A percentile compares a stretch with the other conserved stretches of the same genome.
Evolutionary conservation across 2,797 vertebrate species (phyloP).

Genomic region (Clarias platycephalus): DNA sequence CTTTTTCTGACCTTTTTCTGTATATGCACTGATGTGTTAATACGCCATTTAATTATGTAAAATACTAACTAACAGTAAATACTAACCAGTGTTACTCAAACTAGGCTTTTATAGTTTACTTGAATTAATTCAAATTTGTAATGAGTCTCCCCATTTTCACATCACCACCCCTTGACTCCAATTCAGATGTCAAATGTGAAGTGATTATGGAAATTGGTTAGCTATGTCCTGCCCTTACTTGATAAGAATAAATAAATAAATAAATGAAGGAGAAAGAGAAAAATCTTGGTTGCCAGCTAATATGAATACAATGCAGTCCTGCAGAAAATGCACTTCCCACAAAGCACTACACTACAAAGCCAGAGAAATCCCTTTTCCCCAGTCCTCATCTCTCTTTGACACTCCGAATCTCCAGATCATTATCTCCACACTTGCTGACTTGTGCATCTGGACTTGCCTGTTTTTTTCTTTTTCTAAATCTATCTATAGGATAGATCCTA

Average conservation of each 20-base stretch:
- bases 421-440: constrained; percentile 5
- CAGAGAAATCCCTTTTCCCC: background rate
- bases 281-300: no score
- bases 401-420: background rate
- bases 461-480: background rate
- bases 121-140: background rate
- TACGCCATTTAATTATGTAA: background rate
- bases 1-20: background rate
- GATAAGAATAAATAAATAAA: no score
- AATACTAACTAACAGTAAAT: background rate
- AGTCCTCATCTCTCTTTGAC: background rate
- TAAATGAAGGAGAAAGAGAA: no score
- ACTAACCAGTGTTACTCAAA: background rate
- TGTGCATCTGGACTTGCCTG: background rate
- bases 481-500: background rate
- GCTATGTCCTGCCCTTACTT: no score
- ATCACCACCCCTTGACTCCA: background rate
- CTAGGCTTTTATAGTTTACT: background rate
- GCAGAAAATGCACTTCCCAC: no score
- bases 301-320: background rate
- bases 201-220: background rate
- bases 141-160: background rate
- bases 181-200: background rate
- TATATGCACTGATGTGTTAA: background rate
- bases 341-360: background rate